Conservation (phyloP, 2,113 vertebrate genomes). For the Lepus americanus region DNA sequence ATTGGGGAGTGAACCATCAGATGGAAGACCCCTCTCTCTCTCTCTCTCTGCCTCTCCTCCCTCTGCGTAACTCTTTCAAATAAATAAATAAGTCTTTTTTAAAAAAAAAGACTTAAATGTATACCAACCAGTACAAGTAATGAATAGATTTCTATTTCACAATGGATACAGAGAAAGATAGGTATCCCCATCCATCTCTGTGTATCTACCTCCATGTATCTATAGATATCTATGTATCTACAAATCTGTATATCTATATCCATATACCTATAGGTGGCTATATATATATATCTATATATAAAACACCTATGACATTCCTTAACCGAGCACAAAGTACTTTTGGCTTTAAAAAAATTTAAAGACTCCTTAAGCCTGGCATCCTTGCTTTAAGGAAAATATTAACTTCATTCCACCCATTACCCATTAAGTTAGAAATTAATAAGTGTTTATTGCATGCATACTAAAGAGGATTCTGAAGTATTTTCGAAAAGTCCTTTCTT, state of each 20-base stretch:
- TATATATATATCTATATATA: not conserved
- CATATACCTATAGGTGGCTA: not conserved
- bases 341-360: constrained; percentile 32
- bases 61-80: too few relatives aligned
- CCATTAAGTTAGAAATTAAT: constrained; percentile 61
- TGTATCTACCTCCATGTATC: not conserved
- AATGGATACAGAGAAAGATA: not conserved
- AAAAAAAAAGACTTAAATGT: not conserved
- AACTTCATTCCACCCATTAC: not conserved
- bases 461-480: constrained; percentile 8
- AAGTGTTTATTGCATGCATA: constrained; percentile 9
- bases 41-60: too few relatives aligned
- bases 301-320: not conserved
- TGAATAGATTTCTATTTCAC: not conserved
- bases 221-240: not conserved
- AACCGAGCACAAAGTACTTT: not conserved
- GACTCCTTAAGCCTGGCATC: not conserved
- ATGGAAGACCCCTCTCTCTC: too few relatives aligned
- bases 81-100: too few relatives aligned
- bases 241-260: not conserved
- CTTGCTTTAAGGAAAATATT: constrained; percentile 43
- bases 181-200: too few relatives aligned
- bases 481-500: not conserved
- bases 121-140: not conserved
- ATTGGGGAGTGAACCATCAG: too few relatives aligned